Base-by-base conservation (phyloP, 2,797 vertebrate species). In the Lophius americanus region DNA sequence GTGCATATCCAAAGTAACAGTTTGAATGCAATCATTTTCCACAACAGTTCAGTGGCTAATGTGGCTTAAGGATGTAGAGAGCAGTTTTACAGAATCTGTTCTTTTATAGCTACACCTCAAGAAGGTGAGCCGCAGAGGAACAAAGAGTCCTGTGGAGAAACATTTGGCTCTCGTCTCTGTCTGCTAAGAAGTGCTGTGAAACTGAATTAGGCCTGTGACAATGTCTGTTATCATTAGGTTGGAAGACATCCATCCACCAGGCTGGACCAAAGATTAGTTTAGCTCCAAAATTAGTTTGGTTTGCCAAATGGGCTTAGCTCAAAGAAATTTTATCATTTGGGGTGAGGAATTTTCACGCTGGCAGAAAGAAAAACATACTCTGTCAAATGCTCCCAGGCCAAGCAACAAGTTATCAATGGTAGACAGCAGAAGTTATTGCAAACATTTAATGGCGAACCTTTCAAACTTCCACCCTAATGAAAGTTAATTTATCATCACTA, bases 1-100 rank as follows among this genome's bases (percentile, higher is more conserved):
- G 78, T 88, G 88, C 85, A 88, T 85, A 88, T 86, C 88, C 81
- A 85, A 87, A 85, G 81, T 84, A 86, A 89, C 77, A 63, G 75
- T 79, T 84, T 82, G 76, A 88, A 90, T 82, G 79, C 80, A 82
- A 88, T 81, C 77, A 67, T 77, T 85, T 85, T 77, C 76, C 73
- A 73, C 77, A 78, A 79, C 73, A 60, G 75, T 48, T 78, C 71
- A 78, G 69, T 51, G 54, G 74, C 76, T 85, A 81, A 87, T 84
- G 77, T 72, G 76, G 74, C 76, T 79, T 76, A 76, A 76, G 58
- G 80, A 81, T 64, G 64, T 66, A 64, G 64, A 48, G 73, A 63
- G 41, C 53, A 35, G 46, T 67, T 66, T 48, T 70, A 73, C 70
- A 39, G 57, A 47, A 38, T 64, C 41, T 75, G 70, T 51, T 64